These are phyloP conservation scores for Endotricha flammealis DNA, from an alignment of 2,888 invertebrate genomes.

Conservation along the genomic window DNA sequence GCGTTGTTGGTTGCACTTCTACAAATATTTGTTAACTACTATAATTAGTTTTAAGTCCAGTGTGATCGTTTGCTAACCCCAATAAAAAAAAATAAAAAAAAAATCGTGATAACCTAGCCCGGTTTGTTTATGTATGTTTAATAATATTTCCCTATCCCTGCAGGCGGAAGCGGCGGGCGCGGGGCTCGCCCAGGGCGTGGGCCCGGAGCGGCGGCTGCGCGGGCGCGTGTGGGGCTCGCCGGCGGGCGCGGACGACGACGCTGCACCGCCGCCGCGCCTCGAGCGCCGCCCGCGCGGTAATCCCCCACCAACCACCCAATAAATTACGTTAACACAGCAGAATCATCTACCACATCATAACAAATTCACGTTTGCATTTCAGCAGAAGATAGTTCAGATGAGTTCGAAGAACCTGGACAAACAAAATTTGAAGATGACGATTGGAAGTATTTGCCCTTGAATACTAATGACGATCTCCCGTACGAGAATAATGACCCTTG, in stretches of 20 bases:
- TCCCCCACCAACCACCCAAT: constrained; percentile 47
- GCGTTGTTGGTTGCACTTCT: too few relatives aligned
- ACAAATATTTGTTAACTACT: too few relatives aligned
- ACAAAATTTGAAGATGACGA: constrained; percentile 56
- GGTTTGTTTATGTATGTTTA: too few relatives aligned
- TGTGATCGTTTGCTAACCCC: too few relatives aligned
- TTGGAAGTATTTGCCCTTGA: constrained; percentile 65
- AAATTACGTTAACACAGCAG: constrained; percentile 40
- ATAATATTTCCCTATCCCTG: too few relatives aligned
- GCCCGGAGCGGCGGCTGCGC: constrained; percentile 52
- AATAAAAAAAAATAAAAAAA: too few relatives aligned
- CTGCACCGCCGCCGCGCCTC: constrained; percentile 48
- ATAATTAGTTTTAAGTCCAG: too few relatives aligned
- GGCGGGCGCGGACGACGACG: constrained; percentile 64
- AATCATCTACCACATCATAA: constrained; percentile 59
- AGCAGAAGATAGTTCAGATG: constrained; percentile 74
- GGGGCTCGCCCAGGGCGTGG: constrained; percentile 42
- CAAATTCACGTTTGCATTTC: constrained; percentile 67
- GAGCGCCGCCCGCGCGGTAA: constrained; percentile 64
- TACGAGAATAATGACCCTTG: constrained; percentile 20
- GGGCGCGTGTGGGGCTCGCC: constrained; percentile 72
- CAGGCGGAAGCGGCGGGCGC: constrained; percentile 43
- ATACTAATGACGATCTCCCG: constrained; percentile 24
- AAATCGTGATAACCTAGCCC: too few relatives aligned
- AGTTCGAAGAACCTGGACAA: constrained; percentile 54